A percentile compares a stretch with the other conserved stretches of the same genome.
Conservation (phyloP, 2,797 vertebrate species). For the Pogonophryne albipinna region DNA sequence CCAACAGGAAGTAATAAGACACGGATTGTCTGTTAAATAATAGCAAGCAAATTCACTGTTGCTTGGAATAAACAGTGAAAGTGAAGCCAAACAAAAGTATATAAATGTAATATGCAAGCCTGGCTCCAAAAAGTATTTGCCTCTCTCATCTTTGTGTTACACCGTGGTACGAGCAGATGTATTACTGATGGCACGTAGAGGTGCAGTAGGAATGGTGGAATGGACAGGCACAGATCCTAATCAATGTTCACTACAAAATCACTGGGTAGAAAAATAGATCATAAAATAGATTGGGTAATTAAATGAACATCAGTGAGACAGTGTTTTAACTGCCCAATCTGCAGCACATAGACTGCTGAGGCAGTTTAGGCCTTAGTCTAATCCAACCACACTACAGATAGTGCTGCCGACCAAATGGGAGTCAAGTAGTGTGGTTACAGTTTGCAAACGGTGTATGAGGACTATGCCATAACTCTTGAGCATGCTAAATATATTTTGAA, state of each 20-base stretch:
- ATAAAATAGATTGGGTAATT: constrained; percentile 8
- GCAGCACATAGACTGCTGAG: background rate
- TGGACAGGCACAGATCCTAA: constrained; percentile 5
- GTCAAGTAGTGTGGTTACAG: background rate
- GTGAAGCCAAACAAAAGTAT: background rate
- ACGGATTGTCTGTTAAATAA: constrained; percentile 13
- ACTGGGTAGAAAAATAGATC: constrained; percentile 10
- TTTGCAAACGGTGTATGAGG: background rate
- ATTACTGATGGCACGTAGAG: background rate
- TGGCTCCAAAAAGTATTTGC: background rate
- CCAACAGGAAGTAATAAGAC: constrained; percentile 36
- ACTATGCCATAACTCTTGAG: background rate
- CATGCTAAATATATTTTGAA: background rate
- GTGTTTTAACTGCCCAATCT: constrained; percentile 4
- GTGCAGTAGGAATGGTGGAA: background rate
- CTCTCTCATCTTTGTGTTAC: background rate
- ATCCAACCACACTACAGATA: background rate
- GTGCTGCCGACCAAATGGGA: background rate
- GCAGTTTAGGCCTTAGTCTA: background rate
- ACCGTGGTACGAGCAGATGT: background rate
- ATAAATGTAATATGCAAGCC: background rate
- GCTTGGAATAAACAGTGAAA: background rate
- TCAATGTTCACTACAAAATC: constrained; percentile 12
- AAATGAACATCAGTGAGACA: background rate
- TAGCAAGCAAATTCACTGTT: background rate